A percentile compares a stretch with the other conserved stretches of the same genome.
Conservation (phyloP, 2,113 vertebrate genomes). For the Bostrychus sinensis region DNA sequence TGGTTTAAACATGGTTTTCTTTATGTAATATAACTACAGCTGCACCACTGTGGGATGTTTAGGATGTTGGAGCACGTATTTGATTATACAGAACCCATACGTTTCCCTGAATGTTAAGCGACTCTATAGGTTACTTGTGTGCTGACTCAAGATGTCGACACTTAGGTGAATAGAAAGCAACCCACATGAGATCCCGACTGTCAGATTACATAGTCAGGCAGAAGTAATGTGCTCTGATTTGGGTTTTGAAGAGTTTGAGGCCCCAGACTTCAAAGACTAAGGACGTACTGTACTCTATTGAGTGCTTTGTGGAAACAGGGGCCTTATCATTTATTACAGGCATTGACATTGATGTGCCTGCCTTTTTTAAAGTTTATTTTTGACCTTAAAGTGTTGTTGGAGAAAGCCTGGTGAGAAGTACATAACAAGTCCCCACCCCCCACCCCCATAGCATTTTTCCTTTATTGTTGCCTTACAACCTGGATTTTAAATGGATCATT, state of each 20-base stretch:
- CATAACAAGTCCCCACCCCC: too few relatives aligned
- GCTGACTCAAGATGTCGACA: not conserved
- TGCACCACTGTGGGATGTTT: not conserved
- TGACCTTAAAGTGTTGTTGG: not conserved
- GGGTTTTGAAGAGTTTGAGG: conserved; percentile 14
- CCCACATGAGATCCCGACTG: conserved; percentile 1
- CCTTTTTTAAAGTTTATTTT: not conserved
- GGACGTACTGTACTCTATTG: not conserved
- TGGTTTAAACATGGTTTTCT: too few relatives aligned
- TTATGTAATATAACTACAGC: not conserved
- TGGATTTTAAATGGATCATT: too few relatives aligned
- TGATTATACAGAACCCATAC: not conserved
- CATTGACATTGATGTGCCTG: not conserved
- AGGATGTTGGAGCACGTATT: not conserved
- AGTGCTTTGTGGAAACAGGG: not conserved
- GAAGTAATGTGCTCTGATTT: conserved; percentile 12
- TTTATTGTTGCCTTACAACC: too few relatives aligned
- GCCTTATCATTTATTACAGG: not conserved
- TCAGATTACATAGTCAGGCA: conserved; percentile 3
- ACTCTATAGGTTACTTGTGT: not conserved
- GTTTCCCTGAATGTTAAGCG: not conserved
- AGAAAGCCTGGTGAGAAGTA: not conserved
- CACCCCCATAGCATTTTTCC: too few relatives aligned
- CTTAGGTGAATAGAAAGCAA: not conserved
- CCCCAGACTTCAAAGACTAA: not conserved